These are phyloP conservation scores for Podarcis cretensis DNA, from an alignment of 2,113 vertebrate genomes.

Conservation along the genomic window DNA sequence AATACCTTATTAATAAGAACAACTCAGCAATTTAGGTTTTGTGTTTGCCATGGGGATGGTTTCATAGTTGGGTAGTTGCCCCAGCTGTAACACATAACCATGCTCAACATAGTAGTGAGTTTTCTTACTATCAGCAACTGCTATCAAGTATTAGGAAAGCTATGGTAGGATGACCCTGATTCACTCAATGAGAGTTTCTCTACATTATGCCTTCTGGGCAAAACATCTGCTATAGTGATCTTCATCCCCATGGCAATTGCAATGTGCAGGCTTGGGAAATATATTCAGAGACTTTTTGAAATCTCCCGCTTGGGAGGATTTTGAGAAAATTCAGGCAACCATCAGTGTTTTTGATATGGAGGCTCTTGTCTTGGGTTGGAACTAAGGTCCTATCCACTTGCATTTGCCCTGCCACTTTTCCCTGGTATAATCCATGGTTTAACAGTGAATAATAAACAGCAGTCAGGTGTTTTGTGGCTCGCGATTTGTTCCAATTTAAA, in stretches of 20 bases:
- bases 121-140: neutral
- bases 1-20: neutral
- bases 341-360: constrained; percentile 4
- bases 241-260: neutral
- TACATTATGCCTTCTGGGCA: neutral
- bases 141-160: neutral
- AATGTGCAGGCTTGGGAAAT: neutral
- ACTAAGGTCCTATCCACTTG: neutral
- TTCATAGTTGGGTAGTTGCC: neutral
- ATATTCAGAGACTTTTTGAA: neutral
- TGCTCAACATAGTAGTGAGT: neutral
- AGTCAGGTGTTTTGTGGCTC: too few relatives aligned
- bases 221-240: neutral
- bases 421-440: too few relatives aligned
- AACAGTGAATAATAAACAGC: too few relatives aligned
- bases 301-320: neutral
- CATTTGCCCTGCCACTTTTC: too few relatives aligned
- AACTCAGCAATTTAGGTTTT: neutral
- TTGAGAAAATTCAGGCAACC: neutral
- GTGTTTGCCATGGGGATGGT: neutral
- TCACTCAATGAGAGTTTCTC: neutral
- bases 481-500: too few relatives aligned
- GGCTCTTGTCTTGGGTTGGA: neutral
- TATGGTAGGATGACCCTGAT: neutral
- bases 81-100: neutral